A percentile compares a stretch with the other conserved stretches of the same genome.
Evolutionary conservation across 1,140 invertebrate genomes (phyloP).

Genomic region (Bombus cullumanus): DNA sequence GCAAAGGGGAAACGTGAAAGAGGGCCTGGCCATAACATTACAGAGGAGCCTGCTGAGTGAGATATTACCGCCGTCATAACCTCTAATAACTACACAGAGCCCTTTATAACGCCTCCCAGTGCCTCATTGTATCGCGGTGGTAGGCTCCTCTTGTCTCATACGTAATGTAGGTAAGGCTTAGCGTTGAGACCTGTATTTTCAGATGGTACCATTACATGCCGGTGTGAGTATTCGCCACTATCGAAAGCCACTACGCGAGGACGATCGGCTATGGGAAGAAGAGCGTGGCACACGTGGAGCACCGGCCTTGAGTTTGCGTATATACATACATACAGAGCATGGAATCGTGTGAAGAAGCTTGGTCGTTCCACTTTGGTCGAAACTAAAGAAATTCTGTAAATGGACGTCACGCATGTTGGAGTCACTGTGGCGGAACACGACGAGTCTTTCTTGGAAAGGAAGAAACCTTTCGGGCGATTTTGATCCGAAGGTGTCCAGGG

Average conservation of each 20-base stretch:
- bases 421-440: background rate
- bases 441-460: background rate
- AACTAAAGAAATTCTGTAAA: slow-evolving; percentile 27
- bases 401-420: slow-evolving; percentile 10
- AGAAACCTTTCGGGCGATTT: slow-evolving; percentile 7
- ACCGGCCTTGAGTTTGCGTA: background rate
- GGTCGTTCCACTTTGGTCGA: background rate
- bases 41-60: slow-evolving; percentile 80
- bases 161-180: slow-evolving; percentile 69
- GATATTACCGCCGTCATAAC: slow-evolving; percentile 81
- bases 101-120: slow-evolving; percentile 80
- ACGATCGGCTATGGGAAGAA: slow-evolving; percentile 1
- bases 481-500: background rate
- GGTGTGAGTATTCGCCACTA: slow-evolving; percentile 29
- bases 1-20: slow-evolving; percentile 64
- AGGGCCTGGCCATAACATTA: slow-evolving; percentile 77
- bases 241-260: slow-evolving; percentile 10
- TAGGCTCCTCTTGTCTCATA: slow-evolving; percentile 67
- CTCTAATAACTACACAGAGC: slow-evolving; percentile 81
- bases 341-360: background rate
- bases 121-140: slow-evolving; percentile 73
- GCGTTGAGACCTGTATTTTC: slow-evolving; percentile 59
- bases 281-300: background rate
- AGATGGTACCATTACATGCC: slow-evolving; percentile 57
- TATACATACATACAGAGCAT: background rate